Evolutionary conservation across 2,797 vertebrate species (phyloP), one percentile per base, ranked within the genome.

Genomic region (Salmo trutta): DNA sequence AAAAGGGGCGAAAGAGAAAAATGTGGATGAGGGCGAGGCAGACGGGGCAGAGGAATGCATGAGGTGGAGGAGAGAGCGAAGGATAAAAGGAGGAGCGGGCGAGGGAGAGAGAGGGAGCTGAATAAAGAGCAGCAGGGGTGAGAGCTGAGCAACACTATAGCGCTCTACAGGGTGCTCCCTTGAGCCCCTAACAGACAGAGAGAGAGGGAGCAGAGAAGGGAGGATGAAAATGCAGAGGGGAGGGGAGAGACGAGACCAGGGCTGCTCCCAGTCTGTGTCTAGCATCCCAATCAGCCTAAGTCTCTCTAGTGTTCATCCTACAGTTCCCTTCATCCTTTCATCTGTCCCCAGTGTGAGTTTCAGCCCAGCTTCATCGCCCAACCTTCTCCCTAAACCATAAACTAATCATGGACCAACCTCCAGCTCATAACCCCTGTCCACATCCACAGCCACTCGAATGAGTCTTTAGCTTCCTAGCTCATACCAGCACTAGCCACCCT

Each of bases 91-190:
- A 47, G 33, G 29, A 68, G 16, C 19, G 14, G 67, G 41, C 66
- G 12, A 27, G 41, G n/a, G 69, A 86, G 74, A 12, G 24, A 72
- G 21, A 31, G 15, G 16, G 69, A 71, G 41, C 10, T 36, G 33
- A 69, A 41, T 36, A 19, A 69, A 36, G 19, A 36, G 33, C 31
- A 36, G 31, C 29, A 69, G 67, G 67, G 15, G 67, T 41, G 67
- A 69, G 33, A 69, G 67, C 24, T 27, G 31, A 16, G 19, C 31
- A n/a, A 41, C 2, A 2, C 41, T 41, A 47, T 47, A 10, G 10
- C 12, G 41, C 14, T 69, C 67, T 6, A 67, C 67, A 36, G 29
- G 29, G 17, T 19, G 31, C 67, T 16, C 67, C 29, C 7, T 31
- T 33, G 67, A 41, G 29, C 7, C 31, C 29, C 67, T 29, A 8